Base-by-base conservation (phyloP, 1,140 invertebrate genomes). In the Theocolax elegans region DNA sequence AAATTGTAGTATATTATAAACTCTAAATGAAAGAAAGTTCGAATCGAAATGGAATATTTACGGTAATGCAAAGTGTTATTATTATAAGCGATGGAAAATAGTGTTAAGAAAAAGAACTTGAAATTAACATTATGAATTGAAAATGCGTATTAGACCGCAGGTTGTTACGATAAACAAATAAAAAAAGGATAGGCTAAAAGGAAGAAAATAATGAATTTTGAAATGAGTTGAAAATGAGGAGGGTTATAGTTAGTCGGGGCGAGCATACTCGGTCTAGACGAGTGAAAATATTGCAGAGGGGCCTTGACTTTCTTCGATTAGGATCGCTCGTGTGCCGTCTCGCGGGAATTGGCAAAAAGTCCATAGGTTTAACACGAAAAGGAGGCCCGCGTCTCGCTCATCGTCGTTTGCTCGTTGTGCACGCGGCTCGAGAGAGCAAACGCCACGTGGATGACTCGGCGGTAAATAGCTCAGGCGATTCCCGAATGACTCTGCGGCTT, bases 401-500 rank as follows among this genome's bases (percentile, higher is more conserved):
- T 60, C 23, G 7, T 19, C 27, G 12, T 23, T 65, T 46, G 6
- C 15, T 23, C 40, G 64, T 3, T 40, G 42, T 40, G 17, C 38
- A 65, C 8, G 42, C 53, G 64, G 15, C 9, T 56, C 4, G 9
- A n/a, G n/a, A 46, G 12, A 25, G 3, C 10, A 35, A 3, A 9
- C 21, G 56, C 42, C 49, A 35, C 25, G n/a, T 40, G 49, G 63
- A 54, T 81, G 80, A 79, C 79, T 77, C 35, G 21, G 71, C 79
- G 44, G 17, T 65, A 35, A 49, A 49, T 49, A 59, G 74, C 44
- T 35, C 25, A 60, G 72, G 54, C 74, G 76, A 77, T 79, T 78
- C 75, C 69, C 56, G 35, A 75, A 73, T 79, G 78, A 80, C 77
- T 75, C 13, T 66, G 78, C 78, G 66, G n/a, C 13, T 77, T 75